Percentiles rank a stretch among this genome's conserved stretches.
These are phyloP conservation scores for Todiramphus saurophagus DNA, from an alignment of 2,113 vertebrate species.

Conservation along the genomic window DNA sequence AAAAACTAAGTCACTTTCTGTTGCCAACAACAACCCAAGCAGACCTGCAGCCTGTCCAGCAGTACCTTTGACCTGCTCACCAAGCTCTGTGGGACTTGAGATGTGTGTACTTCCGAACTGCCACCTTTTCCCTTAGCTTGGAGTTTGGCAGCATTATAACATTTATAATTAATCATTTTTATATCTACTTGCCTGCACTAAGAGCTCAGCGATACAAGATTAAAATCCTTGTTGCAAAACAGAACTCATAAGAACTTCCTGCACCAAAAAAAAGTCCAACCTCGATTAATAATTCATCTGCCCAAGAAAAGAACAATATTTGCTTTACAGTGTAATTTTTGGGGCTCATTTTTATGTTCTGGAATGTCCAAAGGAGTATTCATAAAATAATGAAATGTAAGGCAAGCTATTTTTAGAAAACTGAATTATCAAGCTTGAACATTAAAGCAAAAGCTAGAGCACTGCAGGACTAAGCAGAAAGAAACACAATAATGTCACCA, in stretches of 20 bases:
- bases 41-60: neutral
- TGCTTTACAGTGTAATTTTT: neutral
- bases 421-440: neutral
- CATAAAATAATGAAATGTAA: neutral
- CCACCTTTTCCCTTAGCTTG: neutral
- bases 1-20: neutral
- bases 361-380: neutral
- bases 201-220: neutral
- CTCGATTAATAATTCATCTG: neutral
- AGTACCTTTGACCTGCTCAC: neutral
- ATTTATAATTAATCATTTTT: neutral
- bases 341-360: neutral
- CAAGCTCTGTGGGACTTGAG: fast-evolving
- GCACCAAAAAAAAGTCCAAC: neutral
- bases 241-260: neutral
- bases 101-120: neutral
- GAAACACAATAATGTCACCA: neutral
- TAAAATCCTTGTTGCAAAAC: neutral
- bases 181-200: neutral
- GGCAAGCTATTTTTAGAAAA: constrained; percentile 12
- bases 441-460: neutral
- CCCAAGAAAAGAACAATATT: neutral
- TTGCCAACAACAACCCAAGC: neutral
- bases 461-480: neutral
- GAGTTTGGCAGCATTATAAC: neutral